phyloP scores from a whole-genome alignment of 1,140 invertebrate genomes.

The Neodiprion fabricii region DNA sequence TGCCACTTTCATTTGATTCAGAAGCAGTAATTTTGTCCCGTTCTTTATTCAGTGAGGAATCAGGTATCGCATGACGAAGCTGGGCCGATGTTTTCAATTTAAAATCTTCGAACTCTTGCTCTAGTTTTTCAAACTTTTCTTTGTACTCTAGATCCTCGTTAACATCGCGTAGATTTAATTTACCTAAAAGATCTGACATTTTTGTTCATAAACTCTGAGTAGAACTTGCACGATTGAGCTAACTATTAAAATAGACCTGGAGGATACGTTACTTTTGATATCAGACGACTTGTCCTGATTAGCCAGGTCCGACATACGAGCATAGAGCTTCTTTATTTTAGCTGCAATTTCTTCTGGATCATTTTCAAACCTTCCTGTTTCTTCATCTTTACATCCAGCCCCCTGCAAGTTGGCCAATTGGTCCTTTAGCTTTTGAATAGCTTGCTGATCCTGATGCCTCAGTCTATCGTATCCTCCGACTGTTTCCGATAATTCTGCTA shows the following conservation, averaged over 20 bases:
- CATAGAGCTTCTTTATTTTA: constrained; percentile 50
- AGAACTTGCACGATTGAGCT: neutral
- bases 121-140: constrained; percentile 59
- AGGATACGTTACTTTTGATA: constrained; percentile 44
- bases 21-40: constrained; percentile 34
- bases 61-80: constrained; percentile 57
- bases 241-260: neutral
- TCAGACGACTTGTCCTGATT: constrained; percentile 44
- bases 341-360: constrained; percentile 46
- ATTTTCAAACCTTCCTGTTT: constrained; percentile 30
- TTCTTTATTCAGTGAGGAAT: constrained; percentile 31
- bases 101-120: constrained; percentile 59
- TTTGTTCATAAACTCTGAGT: constrained; percentile 1
- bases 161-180: constrained; percentile 41
- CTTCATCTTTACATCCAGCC: constrained; percentile 50
- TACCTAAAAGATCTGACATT: constrained; percentile 46
- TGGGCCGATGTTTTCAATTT: constrained; percentile 49
- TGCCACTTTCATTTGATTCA: constrained; percentile 47
- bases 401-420: constrained; percentile 48
- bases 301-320: constrained; percentile 46
- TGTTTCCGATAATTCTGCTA: constrained; percentile 81
- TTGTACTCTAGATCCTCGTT: constrained; percentile 51
- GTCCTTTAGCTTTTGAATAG: constrained; percentile 77
- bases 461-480: constrained; percentile 81
- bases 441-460: constrained; percentile 75